phyloP scores from a whole-genome alignment of 2,888 invertebrate species.

The Dascillus cervinus region DNA sequence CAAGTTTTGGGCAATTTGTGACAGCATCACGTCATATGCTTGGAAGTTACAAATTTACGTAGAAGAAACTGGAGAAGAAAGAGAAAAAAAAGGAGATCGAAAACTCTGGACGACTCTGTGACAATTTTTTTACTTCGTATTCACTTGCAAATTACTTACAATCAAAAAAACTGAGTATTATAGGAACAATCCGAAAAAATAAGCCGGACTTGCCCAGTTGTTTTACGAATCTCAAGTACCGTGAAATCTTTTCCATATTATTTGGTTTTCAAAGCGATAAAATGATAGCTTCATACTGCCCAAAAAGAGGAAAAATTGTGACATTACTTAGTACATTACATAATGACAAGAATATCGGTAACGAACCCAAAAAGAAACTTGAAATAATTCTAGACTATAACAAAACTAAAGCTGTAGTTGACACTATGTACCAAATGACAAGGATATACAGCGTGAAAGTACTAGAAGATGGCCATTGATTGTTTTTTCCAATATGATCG shows the following conservation, averaged over 20 bases:
- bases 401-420: slow-evolving; percentile 6
- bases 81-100: slow-evolving; percentile 6
- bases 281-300: slow-evolving; percentile 7
- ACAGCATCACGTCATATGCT: slow-evolving; percentile 6
- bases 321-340: slow-evolving; percentile 7
- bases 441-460: slow-evolving; percentile 1
- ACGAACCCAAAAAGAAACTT: slow-evolving; percentile 5
- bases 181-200: slow-evolving; percentile 7
- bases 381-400: slow-evolving; percentile 7
- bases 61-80: slow-evolving; percentile 1
- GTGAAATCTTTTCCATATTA: slow-evolving; percentile 4
- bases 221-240: slow-evolving; percentile 5
- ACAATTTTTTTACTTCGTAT: slow-evolving; percentile 5
- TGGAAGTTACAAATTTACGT: slow-evolving; percentile 3
- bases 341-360: slow-evolving; percentile 5
- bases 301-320: slow-evolving; percentile 8
- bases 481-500: slow-evolving; percentile 3
- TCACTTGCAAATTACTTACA: slow-evolving; percentile 6
- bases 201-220: slow-evolving; percentile 6
- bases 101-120: slow-evolving; percentile 4
- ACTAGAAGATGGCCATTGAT: slow-evolving; percentile 3
- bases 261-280: slow-evolving; percentile 2
- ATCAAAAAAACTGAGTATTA: slow-evolving; percentile 3
- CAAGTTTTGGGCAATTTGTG: slow-evolving; percentile 10
- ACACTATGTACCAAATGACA: slow-evolving; percentile 5